Conservation (phyloP, 2,113 vertebrate genomes). For the Melozone crissalis region DNA sequence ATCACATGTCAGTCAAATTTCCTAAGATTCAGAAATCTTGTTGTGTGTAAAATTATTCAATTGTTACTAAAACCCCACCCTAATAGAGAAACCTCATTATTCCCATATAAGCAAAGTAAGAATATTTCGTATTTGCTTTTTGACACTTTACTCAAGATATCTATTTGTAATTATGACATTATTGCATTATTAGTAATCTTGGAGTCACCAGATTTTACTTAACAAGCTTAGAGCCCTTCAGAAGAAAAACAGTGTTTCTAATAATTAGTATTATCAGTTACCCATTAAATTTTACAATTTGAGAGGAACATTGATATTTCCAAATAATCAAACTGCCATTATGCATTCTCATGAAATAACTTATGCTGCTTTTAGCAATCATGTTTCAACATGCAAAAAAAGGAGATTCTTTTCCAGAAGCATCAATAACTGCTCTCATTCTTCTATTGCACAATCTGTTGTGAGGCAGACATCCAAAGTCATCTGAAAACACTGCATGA, state of each 20-base stretch:
- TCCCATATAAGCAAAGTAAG: neutral
- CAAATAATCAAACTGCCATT: neutral
- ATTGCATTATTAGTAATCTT: neutral
- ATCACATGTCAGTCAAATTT: neutral
- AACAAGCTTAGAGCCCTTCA: neutral
- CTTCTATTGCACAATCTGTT: conserved; percentile 51
- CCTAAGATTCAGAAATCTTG: neutral
- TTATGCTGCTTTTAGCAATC: neutral
- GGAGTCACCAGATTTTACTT: neutral
- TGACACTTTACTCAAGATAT: neutral
- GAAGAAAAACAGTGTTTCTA: neutral
- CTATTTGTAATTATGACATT: neutral
- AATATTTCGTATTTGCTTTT: neutral
- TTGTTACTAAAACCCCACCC: neutral
- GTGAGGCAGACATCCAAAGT: conserved; percentile 48
- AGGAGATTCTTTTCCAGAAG: conserved; percentile 26
- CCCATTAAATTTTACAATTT: neutral
- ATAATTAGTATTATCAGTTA: neutral
- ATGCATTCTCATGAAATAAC: neutral
- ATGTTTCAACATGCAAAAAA: neutral
- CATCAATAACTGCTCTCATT: conserved; percentile 34
- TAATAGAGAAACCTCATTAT: neutral
- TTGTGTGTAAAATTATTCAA: neutral
- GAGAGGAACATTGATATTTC: neutral
- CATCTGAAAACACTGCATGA: conserved; percentile 24